Percentiles rank a stretch among this genome's conserved stretches.
Evolutionary conservation across 2,113 vertebrate species (phyloP).

Genomic region (Callopanchax toddi): DNA sequence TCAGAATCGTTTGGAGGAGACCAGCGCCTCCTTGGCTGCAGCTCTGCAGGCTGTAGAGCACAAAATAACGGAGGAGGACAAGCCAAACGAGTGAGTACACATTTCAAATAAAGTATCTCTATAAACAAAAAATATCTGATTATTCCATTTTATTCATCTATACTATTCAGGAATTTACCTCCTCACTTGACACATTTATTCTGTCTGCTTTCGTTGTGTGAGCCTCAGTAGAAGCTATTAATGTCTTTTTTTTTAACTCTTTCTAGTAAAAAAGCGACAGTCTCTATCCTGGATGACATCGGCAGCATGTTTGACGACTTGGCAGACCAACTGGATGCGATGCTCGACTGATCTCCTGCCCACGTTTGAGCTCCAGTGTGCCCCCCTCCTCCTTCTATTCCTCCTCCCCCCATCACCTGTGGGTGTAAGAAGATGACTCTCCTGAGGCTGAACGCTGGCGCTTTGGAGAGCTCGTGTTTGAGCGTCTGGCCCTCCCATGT

Average conservation of each 20-base stretch:
- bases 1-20: constrained; percentile 89
- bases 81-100: constrained; percentile 83
- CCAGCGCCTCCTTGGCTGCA: constrained; percentile 89
- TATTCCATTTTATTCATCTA: no score
- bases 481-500: constrained; percentile 12
- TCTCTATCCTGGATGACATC: constrained; percentile 78
- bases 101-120: no score
- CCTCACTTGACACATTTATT: no score
- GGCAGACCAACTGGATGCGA: constrained; percentile 76
- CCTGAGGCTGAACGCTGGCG: constrained; percentile 44
- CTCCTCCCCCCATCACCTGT: constrained; percentile 24
- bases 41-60: constrained; percentile 93
- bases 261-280: constrained; percentile 61
- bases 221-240: not conserved
- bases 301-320: constrained; percentile 79
- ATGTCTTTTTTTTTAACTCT: constrained; percentile 15
- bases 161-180: no score
- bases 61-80: constrained; percentile 90
- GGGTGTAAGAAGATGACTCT: constrained; percentile 49
- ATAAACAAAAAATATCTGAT: no score
- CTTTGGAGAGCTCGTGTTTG: constrained; percentile 25
- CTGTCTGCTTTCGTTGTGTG: no score
- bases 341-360: constrained; percentile 72
- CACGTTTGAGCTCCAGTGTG: constrained; percentile 7
- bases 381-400: not conserved